Evolutionary conservation across 2,888 invertebrate species (phyloP).

Genomic region (Athalia cordata): DNA sequence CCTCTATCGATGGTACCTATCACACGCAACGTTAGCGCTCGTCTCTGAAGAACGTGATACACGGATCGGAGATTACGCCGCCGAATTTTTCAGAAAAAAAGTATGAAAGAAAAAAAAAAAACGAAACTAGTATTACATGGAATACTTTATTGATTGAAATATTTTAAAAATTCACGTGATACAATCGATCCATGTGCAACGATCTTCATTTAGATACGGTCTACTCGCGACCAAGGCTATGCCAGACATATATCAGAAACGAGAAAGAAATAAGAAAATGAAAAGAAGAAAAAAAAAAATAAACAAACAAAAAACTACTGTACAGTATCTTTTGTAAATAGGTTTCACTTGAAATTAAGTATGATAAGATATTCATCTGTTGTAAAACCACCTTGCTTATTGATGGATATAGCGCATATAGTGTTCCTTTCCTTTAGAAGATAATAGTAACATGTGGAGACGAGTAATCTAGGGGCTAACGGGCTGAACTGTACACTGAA

Average conservation of each 20-base stretch:
- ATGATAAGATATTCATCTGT: constrained; percentile 60
- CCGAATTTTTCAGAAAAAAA: constrained; percentile 12
- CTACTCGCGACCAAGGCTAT: constrained; percentile 64
- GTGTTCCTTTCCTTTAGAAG: constrained; percentile 65
- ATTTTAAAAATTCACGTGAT: constrained; percentile 12
- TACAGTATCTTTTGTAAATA: constrained; percentile 62
- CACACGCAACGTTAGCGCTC: constrained; percentile 45
- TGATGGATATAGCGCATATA: constrained; percentile 66
- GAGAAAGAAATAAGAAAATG: background rate
- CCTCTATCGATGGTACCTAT: constrained; percentile 41
- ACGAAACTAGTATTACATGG: background rate
- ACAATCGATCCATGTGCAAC: constrained; percentile 53
- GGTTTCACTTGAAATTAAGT: constrained; percentile 60
- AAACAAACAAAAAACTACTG: constrained; percentile 17
- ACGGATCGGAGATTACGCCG: constrained; percentile 48
- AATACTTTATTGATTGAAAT: background rate
- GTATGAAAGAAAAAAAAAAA: constrained; percentile 1
- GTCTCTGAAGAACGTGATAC: constrained; percentile 60
- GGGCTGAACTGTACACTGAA: constrained; percentile 39
- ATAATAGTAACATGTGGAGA: constrained; percentile 47
- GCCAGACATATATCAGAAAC: constrained; percentile 58
- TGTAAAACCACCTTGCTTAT: constrained; percentile 63
- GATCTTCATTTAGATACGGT: constrained; percentile 58
- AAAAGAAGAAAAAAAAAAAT: constrained; percentile 1
- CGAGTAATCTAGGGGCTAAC: constrained; percentile 46